A percentile compares a stretch with the other conserved stretches of the same genome.
phyloP scores from a whole-genome alignment of 2,888 invertebrate genomes.

The Drosophila bunnanda region DNA sequence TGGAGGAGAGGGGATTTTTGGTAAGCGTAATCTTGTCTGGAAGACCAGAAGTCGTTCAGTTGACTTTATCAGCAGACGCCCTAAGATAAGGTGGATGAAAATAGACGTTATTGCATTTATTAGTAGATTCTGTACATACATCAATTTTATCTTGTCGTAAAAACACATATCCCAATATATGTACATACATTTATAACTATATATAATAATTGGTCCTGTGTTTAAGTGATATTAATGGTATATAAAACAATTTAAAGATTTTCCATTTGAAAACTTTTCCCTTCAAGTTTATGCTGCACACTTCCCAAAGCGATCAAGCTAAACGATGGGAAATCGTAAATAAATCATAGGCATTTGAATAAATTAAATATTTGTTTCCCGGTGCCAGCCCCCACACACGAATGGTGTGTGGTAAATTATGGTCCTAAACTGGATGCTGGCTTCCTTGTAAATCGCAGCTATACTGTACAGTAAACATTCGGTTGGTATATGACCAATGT shows the following conservation, averaged over 20 bases:
- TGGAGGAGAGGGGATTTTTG: not conserved
- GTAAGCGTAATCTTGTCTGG: not conserved
- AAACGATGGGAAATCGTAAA: constrained; percentile 64
- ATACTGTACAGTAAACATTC: constrained; percentile 1
- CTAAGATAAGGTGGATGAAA: not conserved
- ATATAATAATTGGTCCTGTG: not conserved
- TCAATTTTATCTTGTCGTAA: not conserved
- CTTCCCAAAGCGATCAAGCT: constrained; percentile 52
- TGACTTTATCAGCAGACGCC: not conserved
- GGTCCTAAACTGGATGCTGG: constrained; percentile 5
- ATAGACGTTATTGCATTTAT: not conserved
- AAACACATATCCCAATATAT: not conserved
- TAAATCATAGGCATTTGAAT: constrained; percentile 63
- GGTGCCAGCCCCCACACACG: constrained; percentile 46
- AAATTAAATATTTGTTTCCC: constrained; percentile 69
- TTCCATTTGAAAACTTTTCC: constrained; percentile 29
- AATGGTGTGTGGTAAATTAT: constrained; percentile 13
- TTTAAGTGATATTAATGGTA: not conserved
- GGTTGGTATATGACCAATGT: not conserved
- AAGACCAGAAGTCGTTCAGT: not conserved
- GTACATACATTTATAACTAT: not conserved
- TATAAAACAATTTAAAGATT: not conserved
- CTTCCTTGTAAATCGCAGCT: constrained; percentile 16
- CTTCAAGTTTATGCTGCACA: constrained; percentile 21
- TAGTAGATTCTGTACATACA: no score